Evolutionary conservation across 2,113 vertebrate species (phyloP).

Genomic region (Baryphthengus martii): DNA sequence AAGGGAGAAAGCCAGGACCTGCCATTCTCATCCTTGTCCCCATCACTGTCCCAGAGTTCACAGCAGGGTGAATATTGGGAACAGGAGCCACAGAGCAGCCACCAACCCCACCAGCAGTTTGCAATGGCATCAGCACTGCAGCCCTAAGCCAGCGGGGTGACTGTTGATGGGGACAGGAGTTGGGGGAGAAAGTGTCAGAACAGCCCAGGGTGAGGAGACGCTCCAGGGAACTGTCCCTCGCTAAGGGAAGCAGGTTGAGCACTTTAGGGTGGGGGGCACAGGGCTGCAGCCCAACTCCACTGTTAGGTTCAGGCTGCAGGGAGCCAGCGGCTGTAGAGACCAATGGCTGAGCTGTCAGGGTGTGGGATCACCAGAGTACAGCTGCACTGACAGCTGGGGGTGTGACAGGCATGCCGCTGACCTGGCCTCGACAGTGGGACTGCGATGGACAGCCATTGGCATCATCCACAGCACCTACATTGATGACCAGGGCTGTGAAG

Average conservation of each 20-base stretch:
- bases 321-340: not conserved
- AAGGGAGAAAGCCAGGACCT: not conserved
- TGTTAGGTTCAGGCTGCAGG: not conserved
- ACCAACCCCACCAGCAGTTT: not conserved
- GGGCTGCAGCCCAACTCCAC: not conserved
- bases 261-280: not conserved
- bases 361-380: not conserved
- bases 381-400: fast-evolving
- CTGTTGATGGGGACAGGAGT: not conserved
- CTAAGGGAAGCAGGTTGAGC: not conserved
- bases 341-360: fast-evolving
- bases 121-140: not conserved
- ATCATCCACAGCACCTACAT: fast-evolving
- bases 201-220: not conserved
- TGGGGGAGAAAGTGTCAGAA: not conserved
- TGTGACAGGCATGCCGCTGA: not conserved
- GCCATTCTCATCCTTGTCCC: not conserved
- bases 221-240: not conserved
- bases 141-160: fast-evolving
- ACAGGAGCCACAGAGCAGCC: not conserved
- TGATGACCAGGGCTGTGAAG: not conserved
- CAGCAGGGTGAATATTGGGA: not conserved
- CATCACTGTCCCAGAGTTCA: not conserved
- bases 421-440: not conserved
- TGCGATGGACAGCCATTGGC: not conserved